These are phyloP conservation scores for Daubentonia madagascariensis DNA, from an alignment of 2,113 vertebrate genomes.

Conservation along the genomic window DNA sequence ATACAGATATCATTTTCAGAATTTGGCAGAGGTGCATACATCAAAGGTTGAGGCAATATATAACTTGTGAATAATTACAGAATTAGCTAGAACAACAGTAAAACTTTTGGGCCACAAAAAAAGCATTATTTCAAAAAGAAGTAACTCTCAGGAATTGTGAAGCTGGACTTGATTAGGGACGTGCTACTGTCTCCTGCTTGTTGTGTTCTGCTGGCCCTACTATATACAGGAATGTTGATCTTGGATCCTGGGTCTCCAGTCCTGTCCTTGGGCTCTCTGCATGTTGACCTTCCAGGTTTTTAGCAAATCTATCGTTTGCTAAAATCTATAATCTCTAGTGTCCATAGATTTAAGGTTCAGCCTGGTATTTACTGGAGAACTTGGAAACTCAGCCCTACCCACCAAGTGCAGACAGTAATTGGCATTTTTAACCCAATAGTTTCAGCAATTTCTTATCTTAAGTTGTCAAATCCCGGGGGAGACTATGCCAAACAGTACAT, in stretches of 20 bases:
- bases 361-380: neutral
- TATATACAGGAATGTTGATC: neutral
- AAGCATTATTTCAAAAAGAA: neutral
- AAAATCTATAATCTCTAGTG: neutral
- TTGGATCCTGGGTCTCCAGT: neutral
- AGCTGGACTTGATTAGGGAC: neutral
- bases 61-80: neutral
- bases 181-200: neutral
- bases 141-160: neutral
- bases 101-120: neutral
- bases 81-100: neutral
- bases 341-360: neutral
- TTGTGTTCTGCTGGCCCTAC: neutral
- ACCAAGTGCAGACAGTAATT: neutral
- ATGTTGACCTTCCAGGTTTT: neutral
- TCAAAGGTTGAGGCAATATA: neutral
- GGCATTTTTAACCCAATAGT: neutral
- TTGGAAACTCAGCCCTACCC: neutral
- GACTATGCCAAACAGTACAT: neutral
- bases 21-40: constrained; percentile 16
- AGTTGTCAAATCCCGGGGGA: neutral
- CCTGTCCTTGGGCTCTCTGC: neutral
- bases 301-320: neutral
- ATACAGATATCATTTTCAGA: neutral
- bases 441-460: neutral